These are phyloP conservation scores for Micromys minutus DNA, from an alignment of 2,113 vertebrate genomes.

Conservation along the genomic window DNA sequence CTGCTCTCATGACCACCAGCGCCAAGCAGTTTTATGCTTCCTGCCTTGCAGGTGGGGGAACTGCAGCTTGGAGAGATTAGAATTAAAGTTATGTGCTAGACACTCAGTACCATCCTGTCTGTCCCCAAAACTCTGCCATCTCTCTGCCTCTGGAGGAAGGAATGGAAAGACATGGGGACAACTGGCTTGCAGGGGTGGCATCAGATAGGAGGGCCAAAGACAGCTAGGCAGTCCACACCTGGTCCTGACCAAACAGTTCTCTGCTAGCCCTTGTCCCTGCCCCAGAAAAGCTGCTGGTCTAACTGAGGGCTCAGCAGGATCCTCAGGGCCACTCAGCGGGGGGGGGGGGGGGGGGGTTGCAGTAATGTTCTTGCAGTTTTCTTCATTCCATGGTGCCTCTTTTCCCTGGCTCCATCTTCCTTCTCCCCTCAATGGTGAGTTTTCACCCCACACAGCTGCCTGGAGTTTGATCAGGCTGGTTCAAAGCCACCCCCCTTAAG, in stretches of 20 bases:
- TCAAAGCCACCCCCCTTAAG: neutral
- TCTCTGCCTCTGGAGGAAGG: neutral
- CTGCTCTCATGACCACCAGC: neutral
- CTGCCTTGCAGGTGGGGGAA: neutral
- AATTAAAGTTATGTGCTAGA: neutral
- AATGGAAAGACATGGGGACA: neutral
- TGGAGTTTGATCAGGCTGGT: neutral
- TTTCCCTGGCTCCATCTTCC: neutral
- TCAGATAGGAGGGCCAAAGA: neutral
- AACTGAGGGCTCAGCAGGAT: neutral
- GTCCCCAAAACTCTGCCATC: neutral
- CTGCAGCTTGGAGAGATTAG: neutral
- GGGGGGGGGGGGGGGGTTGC: neutral
- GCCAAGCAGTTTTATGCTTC: neutral
- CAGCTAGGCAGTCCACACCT: neutral
- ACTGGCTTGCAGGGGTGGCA: neutral
- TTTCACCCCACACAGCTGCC: constrained; percentile 42
- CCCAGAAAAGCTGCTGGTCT: neutral
- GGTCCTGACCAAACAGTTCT: neutral
- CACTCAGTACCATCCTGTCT: neutral
- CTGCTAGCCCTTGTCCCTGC: neutral
- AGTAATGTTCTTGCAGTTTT: neutral
- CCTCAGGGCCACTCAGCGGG: neutral
- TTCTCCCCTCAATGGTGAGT: constrained; percentile 31
- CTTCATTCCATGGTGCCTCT: neutral